A percentile compares a stretch with the other conserved stretches of the same genome.
Conservation (phyloP, 2,113 vertebrate genomes). For the Megalops atlanticus region DNA sequence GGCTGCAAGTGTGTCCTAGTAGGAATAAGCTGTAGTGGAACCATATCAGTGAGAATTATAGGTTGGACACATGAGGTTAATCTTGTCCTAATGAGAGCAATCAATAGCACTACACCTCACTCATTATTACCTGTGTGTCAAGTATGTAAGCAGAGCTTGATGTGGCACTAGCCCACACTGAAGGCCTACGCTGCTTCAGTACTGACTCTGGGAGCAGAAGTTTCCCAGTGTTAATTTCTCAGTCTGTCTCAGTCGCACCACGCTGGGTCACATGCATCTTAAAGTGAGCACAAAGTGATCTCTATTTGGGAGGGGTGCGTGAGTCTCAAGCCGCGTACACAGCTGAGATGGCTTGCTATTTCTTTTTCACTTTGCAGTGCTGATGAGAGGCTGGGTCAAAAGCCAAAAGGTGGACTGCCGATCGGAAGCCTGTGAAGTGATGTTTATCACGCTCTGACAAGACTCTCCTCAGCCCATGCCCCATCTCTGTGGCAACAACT, state of each 20-base stretch:
- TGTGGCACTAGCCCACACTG: slow-evolving; percentile 31
- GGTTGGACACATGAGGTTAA: slow-evolving; percentile 55
- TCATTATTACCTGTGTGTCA: slow-evolving; percentile 54
- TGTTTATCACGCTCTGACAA: neutral
- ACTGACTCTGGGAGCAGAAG: neutral
- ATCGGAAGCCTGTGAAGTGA: neutral
- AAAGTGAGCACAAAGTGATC: too few species aligned
- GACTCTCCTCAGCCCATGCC: too few species aligned
- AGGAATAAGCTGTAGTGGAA: slow-evolving; percentile 42
- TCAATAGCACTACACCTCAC: slow-evolving; percentile 38
- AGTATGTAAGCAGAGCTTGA: slow-evolving; percentile 28
- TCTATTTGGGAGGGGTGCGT: too few species aligned
- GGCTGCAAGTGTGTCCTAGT: slow-evolving; percentile 22
- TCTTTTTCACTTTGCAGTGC: neutral
- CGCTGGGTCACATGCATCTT: too few species aligned
- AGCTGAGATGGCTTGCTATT: neutral
- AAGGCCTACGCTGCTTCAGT: slow-evolving; percentile 36
- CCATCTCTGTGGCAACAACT: too few species aligned
- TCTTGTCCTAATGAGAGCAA: slow-evolving; percentile 58
- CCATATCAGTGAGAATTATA: slow-evolving; percentile 44
- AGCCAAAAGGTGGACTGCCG: too few species aligned
- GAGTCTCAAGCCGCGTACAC: too few species aligned
- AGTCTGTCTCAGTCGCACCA: too few species aligned
- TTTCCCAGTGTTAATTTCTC: too few species aligned
- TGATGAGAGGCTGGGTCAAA: too few species aligned